Percentiles rank a stretch among this genome's conserved stretches.
Conservation (phyloP, 2,888 invertebrate species). For the Melipona bicolor region DNA sequence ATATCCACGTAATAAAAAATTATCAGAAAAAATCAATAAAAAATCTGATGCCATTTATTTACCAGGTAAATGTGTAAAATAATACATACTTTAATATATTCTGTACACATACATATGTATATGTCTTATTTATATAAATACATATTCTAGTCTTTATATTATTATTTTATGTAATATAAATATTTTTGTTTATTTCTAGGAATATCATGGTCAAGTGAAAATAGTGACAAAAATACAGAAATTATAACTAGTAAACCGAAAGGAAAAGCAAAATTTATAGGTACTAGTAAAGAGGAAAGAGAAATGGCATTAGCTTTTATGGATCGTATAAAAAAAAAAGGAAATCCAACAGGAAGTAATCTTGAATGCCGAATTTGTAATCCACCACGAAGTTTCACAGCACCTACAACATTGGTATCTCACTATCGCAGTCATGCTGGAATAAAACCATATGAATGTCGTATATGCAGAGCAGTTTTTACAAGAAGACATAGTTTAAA, state of each 20-base stretch:
- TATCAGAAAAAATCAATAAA: constrained; percentile 63
- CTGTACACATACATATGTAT: neutral
- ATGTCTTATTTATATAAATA: neutral
- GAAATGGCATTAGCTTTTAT: constrained; percentile 85
- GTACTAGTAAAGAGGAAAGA: constrained; percentile 84
- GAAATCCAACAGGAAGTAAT: constrained; percentile 81
- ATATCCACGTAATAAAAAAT: constrained; percentile 73
- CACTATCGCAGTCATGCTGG: constrained; percentile 87
- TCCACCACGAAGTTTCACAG: constrained; percentile 86
- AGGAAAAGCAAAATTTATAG: constrained; percentile 84
- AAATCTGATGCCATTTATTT: constrained; percentile 56
- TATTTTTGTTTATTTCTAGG: constrained; percentile 48
- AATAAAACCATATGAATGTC: constrained; percentile 87
- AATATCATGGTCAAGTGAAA: constrained; percentile 56
- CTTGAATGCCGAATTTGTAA: constrained; percentile 86
- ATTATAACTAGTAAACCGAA: constrained; percentile 80
- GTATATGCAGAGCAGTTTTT: constrained; percentile 86
- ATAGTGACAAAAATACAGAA: constrained; percentile 54
- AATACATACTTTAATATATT: neutral
- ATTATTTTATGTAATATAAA: neutral
- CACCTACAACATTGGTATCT: constrained; percentile 86
- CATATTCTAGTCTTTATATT: neutral
- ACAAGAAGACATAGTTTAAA: constrained; percentile 87
- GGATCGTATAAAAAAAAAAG: constrained; percentile 82
- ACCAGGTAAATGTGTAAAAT: constrained; percentile 60